These are phyloP conservation scores for Diachasma alloeum DNA, from an alignment of 1,140 invertebrate species.

Conservation along the genomic window DNA sequence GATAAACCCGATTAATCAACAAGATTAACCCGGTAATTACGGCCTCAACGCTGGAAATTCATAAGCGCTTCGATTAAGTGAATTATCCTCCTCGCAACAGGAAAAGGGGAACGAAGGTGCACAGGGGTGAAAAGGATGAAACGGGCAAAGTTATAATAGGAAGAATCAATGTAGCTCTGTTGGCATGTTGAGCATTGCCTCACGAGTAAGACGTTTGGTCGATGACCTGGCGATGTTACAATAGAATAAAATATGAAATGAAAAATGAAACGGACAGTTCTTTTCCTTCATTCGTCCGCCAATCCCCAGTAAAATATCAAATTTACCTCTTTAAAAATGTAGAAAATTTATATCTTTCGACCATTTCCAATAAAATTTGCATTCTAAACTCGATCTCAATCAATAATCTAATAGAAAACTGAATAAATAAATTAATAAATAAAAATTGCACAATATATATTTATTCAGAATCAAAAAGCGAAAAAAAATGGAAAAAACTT, in stretches of 20 bases:
- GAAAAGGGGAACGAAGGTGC: too few relatives aligned
- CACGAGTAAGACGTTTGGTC: conserved; percentile 25
- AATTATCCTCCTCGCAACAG: not conserved
- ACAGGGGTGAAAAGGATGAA: not conserved
- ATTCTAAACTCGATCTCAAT: too few relatives aligned
- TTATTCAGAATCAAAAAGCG: too few relatives aligned
- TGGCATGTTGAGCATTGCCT: not conserved
- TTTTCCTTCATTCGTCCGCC: not conserved
- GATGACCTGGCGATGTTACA: not conserved
- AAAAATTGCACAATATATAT: too few relatives aligned
- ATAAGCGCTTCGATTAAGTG: not conserved
- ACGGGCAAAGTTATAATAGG: not conserved
- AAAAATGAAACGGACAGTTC: not conserved
- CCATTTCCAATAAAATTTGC: too few relatives aligned
- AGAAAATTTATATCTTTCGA: too few relatives aligned
- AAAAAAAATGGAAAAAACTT: too few relatives aligned
- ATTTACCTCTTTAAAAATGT: too few relatives aligned
- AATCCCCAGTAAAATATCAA: too few relatives aligned
- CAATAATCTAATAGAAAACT: too few relatives aligned
- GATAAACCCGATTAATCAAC: not conserved
- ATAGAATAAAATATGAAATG: not conserved
- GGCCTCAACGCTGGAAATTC: not conserved
- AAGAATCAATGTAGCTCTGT: not conserved
- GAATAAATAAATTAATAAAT: too few relatives aligned
- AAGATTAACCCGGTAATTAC: not conserved